Percentiles rank a stretch among this genome's conserved stretches.
Conservation (phyloP, 2,797 vertebrate genomes). For the Xyrichtys novacula region DNA sequence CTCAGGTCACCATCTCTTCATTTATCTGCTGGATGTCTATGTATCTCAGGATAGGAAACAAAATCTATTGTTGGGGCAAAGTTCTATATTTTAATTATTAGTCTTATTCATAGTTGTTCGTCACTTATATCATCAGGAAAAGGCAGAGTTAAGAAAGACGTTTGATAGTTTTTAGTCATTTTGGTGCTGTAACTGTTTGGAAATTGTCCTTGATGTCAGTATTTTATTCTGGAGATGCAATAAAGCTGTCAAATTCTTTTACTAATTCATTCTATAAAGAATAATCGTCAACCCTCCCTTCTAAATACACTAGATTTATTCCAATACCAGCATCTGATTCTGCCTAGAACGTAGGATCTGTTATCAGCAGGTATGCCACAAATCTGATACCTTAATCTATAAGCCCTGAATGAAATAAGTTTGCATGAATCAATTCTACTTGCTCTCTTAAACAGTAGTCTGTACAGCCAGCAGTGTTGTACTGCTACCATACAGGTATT, state of each 20-base stretch:
- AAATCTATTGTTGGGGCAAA: background rate
- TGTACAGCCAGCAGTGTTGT: background rate
- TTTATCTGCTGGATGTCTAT: conserved; percentile 26
- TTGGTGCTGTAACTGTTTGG: background rate
- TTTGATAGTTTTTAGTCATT: background rate
- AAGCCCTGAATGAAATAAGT: background rate
- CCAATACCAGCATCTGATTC: background rate
- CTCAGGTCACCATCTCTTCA: conserved; percentile 29
- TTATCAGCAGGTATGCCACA: background rate
- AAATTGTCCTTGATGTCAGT: background rate
- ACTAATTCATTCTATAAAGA: background rate
- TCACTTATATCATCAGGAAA: background rate
- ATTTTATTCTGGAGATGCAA: conserved; percentile 1
- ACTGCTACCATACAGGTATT: too few species aligned
- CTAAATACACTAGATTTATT: background rate
- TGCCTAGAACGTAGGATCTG: background rate
- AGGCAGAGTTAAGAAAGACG: background rate
- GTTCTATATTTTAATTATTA: background rate
- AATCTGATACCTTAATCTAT: background rate
- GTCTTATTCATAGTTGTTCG: background rate
- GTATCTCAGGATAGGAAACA: conserved; percentile 10
- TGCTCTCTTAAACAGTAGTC: background rate
- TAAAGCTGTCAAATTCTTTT: background rate
- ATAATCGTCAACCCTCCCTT: background rate
- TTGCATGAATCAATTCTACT: background rate